Conservation (phyloP, 2,797 vertebrate genomes). For the Micropoecilia bifurca region DNA sequence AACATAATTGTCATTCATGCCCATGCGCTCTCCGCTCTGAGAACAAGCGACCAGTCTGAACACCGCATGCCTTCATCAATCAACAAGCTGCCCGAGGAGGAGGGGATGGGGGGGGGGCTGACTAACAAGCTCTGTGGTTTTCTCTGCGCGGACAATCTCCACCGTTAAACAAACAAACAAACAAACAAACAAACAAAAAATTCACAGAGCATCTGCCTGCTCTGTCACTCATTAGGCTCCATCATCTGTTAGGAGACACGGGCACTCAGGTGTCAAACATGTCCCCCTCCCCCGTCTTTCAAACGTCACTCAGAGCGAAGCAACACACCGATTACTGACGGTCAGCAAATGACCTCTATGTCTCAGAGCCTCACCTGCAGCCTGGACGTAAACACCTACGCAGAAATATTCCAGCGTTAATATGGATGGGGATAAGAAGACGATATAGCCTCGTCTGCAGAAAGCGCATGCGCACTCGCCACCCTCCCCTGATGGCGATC, state of each 20-base stretch:
- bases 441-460: constrained; percentile 38
- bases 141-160: background rate
- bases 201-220: background rate
- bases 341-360: background rate
- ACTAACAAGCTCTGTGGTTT: background rate
- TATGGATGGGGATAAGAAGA: constrained; percentile 19
- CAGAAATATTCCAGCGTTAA: constrained; percentile 15
- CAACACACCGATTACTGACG: background rate
- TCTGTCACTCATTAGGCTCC: constrained; percentile 2
- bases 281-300: constrained; percentile 5
- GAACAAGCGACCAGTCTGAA: constrained; percentile 19
- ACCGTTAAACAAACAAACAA: background rate
- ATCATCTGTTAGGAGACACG: constrained; percentile 15
- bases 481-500: background rate
- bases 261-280: constrained; percentile 48
- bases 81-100: constrained; percentile 26
- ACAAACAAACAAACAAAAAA: background rate
- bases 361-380: constrained; percentile 62
- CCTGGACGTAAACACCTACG: constrained; percentile 1
- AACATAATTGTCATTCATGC: constrained; percentile 39
- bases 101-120: background rate
- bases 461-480: constrained; percentile 54
- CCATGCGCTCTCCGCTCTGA: constrained; percentile 22
- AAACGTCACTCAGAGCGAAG: background rate
- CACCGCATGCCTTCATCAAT: constrained; percentile 25